Evolutionary conservation across 2,113 vertebrate species (phyloP).

Genomic region (Parus major): DNA sequence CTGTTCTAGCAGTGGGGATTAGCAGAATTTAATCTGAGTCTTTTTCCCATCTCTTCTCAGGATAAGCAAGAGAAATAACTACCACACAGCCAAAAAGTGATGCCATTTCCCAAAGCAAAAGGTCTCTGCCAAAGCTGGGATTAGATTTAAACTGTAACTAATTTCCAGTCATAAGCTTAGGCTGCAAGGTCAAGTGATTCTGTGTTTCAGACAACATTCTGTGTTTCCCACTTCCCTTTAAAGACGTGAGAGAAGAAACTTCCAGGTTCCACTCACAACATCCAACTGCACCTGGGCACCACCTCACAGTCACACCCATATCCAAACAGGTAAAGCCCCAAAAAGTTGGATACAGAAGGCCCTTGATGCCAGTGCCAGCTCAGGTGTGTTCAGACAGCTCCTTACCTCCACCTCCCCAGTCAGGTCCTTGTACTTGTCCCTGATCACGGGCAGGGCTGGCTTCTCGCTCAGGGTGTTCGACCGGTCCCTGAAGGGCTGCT

Average conservation of each 20-base stretch:
- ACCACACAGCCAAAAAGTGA: background rate
- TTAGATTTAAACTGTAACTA: background rate
- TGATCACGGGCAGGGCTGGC: slow-evolving; percentile 90
- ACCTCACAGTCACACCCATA: background rate
- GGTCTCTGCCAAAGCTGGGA: background rate
- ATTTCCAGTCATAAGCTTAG: slow-evolving; percentile 5
- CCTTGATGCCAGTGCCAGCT: background rate
- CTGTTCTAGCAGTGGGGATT: background rate
- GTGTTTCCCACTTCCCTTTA: background rate
- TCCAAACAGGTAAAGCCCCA: rapidly evolving
- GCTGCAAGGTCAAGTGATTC: background rate
- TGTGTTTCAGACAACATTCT: background rate
- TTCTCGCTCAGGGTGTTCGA: slow-evolving; percentile 95
- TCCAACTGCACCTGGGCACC: no score
- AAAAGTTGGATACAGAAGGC: background rate
- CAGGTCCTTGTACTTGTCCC: slow-evolving; percentile 98
- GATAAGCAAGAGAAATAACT: background rate
- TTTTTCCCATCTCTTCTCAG: background rate
- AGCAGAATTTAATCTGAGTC: background rate
- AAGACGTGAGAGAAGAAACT: background rate
- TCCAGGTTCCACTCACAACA: background rate
- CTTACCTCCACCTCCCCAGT: slow-evolving; percentile 97
- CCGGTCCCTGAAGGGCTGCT: slow-evolving; percentile 90
- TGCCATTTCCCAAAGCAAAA: background rate
- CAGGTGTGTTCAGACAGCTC: rapidly evolving